Evolutionary conservation across 2,113 vertebrate genomes (phyloP), one percentile per base, ranked within the genome.

Genomic region (Potamarius usumacintae): DNA sequence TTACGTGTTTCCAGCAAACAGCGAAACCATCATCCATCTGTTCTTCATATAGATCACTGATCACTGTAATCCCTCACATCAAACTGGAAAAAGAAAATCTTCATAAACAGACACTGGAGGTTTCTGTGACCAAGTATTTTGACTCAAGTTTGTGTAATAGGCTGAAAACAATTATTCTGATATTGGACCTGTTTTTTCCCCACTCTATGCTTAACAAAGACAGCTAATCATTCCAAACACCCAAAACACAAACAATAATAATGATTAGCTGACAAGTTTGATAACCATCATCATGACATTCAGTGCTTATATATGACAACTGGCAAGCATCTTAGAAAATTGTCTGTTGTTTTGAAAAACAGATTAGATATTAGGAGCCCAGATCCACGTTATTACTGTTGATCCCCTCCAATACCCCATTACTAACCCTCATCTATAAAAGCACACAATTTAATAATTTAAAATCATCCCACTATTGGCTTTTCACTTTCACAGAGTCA

Each of bases 61-160:
- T 63, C 83, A 89, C 92, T 90, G 88, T 92, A 93, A 94, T 94
- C 92, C 91, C 84, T 88, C 86, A 87, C 80, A 86, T 52, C 18
- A 86, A 81, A 85, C 84, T 89, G 57, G 81, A 87, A 90, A 81
- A 86, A 65, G 89, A 57, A 91, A 91, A 90, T 89, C 85, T 87
- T 81, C 67, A 86, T 0, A 86, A 90, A 74, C 1, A 89, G 88
- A 92, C 76, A 53, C 50, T 87, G 90, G 90, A 84, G 90, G 90
- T 92, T 90, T 91, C 85, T 90, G 85, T 76, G 88, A 71, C 85
- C 55, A 57, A 57, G 52, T 67, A 15, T 12, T 71, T 76, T 79
- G 89, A 92, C 91, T 65, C 85, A 34, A 85, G 82, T 71, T 78
- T 88, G 88, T 89, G 90, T 89, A 86, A 89, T 15, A 30, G 55